Percentiles rank a stretch among this genome's conserved stretches.
Conservation (phyloP, 1,140 invertebrate species). For the Delia radicum region DNA sequence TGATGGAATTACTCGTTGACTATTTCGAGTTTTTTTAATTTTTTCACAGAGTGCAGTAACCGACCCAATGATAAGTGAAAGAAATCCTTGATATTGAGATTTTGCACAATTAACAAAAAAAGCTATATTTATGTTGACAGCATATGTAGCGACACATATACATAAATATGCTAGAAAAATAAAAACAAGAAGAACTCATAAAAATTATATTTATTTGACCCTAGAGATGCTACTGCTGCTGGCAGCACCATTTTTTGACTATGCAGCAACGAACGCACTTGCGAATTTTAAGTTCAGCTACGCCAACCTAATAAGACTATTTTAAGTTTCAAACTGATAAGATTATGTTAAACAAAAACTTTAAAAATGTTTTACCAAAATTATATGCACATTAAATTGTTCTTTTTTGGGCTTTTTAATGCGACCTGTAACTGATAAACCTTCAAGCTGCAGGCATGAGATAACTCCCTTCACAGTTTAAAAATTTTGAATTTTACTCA, state of each 20-base stretch:
- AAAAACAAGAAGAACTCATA: neutral
- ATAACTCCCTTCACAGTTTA: neutral
- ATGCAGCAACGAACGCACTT: no score
- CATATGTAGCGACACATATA: neutral
- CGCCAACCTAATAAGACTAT: neutral
- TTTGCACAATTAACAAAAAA: neutral
- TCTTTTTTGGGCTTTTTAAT: neutral
- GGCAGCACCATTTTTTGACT: neutral
- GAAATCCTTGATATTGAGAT: constrained; percentile 24
- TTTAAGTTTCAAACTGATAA: constrained; percentile 8
- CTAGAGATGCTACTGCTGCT: no score
- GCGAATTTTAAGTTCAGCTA: no score
- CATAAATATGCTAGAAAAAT: neutral
- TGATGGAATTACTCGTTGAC: constrained; percentile 22
- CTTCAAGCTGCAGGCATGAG: neutral
- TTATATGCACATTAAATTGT: neutral
- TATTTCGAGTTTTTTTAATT: constrained; percentile 16
- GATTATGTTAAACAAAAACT: neutral
- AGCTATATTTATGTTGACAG: neutral
- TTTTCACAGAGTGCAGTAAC: constrained; percentile 14
- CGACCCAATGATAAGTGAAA: constrained; percentile 18
- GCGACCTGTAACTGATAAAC: neutral
- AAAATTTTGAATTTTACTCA: neutral
- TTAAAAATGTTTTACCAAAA: constrained; percentile 8
- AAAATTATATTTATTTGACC: no score